A percentile compares a stretch with the other conserved stretches of the same genome.
phyloP scores from a whole-genome alignment of 2,113 vertebrate genomes.

The Hippopotamus amphibius region DNA sequence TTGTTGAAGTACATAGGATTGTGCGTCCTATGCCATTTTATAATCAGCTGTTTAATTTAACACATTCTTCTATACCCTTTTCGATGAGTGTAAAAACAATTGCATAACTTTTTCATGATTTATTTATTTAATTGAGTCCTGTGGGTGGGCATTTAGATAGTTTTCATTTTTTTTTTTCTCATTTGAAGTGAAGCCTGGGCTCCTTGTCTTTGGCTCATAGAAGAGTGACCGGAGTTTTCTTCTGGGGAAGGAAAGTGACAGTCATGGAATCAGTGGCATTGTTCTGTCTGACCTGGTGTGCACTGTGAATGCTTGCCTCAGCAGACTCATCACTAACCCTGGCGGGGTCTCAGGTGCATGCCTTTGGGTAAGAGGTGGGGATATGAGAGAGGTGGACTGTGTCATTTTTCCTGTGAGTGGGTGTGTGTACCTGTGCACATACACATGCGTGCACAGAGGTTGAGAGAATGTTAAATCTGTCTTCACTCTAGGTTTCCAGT shows the following conservation, averaged over 20 bases:
- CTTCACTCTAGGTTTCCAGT: neutral
- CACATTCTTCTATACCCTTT: neutral
- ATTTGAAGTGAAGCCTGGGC: neutral
- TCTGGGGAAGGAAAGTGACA: neutral
- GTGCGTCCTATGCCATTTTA: neutral
- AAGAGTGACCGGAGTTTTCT: neutral
- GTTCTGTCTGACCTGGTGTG: neutral
- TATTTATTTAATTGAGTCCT: neutral
- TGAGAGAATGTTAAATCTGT: neutral
- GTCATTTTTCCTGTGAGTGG: neutral
- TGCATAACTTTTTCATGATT: neutral
- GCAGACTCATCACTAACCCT: neutral
- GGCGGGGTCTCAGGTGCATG: neutral
- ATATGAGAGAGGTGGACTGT: neutral
- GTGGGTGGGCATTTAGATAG: neutral
- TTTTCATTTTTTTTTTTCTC: neutral
- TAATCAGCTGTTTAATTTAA: neutral
- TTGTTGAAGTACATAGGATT: neutral
- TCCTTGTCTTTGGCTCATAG: neutral
- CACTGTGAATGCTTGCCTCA: too few species aligned
- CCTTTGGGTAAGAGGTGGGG: neutral
- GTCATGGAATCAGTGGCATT: fast-evolving
- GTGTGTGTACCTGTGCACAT: neutral
- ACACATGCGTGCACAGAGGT: neutral
- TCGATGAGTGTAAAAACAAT: neutral